Conservation (phyloP, 2,113 vertebrate species). For the Chaenocephalus aceratus region DNA sequence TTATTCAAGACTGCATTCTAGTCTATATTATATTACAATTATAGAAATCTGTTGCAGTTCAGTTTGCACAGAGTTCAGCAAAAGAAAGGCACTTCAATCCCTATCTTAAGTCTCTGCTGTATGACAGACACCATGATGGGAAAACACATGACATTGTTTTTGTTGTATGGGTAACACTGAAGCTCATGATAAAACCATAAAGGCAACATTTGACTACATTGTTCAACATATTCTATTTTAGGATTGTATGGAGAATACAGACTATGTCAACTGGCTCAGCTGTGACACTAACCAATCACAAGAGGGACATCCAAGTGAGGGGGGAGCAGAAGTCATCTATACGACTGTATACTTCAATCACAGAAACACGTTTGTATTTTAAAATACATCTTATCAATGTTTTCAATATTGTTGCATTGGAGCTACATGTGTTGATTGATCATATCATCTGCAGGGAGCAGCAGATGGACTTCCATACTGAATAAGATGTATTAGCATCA, state of each 20-base stretch:
- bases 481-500: slow-evolving; percentile 45
- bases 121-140: neutral
- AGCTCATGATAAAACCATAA: neutral
- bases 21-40: neutral
- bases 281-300: neutral
- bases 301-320: neutral
- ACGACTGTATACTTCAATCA: neutral
- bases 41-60: neutral
- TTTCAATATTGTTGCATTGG: neutral
- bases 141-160: neutral
- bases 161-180: neutral
- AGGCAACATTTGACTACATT: neutral
- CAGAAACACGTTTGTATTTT: neutral
- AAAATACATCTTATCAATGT: neutral
- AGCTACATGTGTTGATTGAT: neutral
- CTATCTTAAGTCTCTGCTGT: neutral
- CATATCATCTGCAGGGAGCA: slow-evolving; percentile 20
- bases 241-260: slow-evolving; percentile 17
- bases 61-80: neutral
- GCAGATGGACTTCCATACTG: slow-evolving; percentile 15
- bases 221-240: neutral
- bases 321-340: neutral
- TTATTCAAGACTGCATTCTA: neutral
- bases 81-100: neutral
- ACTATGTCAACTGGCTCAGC: slow-evolving; percentile 12